Evolutionary conservation across 2,113 vertebrate species (phyloP).

Genomic region (Anarhynchus alexandrinus): DNA sequence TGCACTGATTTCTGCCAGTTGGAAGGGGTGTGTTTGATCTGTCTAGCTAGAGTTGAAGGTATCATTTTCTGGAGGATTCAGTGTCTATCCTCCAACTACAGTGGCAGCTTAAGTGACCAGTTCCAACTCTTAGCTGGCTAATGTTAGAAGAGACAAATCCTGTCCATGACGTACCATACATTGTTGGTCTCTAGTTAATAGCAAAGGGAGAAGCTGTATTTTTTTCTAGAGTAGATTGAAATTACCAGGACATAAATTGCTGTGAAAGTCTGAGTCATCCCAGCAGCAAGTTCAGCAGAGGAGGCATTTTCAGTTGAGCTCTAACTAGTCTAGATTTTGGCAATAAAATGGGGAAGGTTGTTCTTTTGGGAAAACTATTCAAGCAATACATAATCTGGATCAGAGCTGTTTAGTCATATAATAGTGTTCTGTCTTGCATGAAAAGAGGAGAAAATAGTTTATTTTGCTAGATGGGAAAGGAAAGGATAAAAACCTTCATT

Average conservation of each 20-base stretch:
- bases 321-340: neutral
- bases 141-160: neutral
- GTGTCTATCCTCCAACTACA: neutral
- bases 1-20: neutral
- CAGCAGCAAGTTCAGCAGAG: neutral
- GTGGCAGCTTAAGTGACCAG: neutral
- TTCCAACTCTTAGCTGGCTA: neutral
- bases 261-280: neutral
- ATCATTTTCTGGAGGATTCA: neutral
- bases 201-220: neutral
- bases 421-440: neutral
- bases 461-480: neutral
- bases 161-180: rapidly evolving
- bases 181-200: neutral
- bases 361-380: neutral
- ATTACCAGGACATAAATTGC: neutral
- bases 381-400: neutral
- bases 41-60: neutral
- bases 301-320: neutral
- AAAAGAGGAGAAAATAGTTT: neutral
- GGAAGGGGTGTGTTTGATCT: neutral
- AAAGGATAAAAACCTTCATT: neutral
- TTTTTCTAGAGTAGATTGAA: neutral
- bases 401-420: neutral
- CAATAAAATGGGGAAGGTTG: neutral